Evolutionary conservation across 2,888 invertebrate species (phyloP).

Genomic region (Thumatha senex): DNA sequence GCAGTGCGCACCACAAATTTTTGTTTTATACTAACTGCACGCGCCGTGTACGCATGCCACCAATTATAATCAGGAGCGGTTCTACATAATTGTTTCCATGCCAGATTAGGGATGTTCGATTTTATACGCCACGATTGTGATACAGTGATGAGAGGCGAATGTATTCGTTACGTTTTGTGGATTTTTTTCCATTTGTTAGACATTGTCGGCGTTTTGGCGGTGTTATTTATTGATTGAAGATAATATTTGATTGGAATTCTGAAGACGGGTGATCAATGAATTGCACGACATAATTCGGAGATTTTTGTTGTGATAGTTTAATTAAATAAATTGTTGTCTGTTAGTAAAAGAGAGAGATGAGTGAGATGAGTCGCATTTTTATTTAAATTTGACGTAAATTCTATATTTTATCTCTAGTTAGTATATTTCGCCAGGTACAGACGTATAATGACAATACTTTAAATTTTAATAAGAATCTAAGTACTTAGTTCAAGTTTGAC

Average conservation of each 20-base stretch:
- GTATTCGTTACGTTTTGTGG: conserved; percentile 16
- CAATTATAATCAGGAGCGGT: conserved; percentile 62
- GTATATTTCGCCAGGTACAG: too few species aligned
- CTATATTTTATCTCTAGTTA: neutral
- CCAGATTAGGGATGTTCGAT: conserved; percentile 43
- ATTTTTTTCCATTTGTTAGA: neutral
- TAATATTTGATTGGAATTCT: conserved; percentile 11
- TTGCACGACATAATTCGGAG: conserved; percentile 5
- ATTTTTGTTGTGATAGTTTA: conserved; percentile 1
- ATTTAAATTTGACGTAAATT: neutral
- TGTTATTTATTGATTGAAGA: conserved; percentile 16
- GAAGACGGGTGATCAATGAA: neutral
- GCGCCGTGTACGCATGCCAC: conserved; percentile 46
- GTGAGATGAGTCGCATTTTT: neutral
- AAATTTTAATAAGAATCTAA: too few species aligned
- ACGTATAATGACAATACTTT: too few species aligned
- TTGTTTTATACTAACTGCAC: conserved; percentile 51
- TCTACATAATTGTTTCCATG: conserved; percentile 61
- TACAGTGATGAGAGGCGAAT: conserved; percentile 3
- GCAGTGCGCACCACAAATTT: conserved; percentile 52
- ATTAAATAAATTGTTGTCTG: neutral
- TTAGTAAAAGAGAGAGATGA: neutral
- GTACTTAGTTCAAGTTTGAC: too few species aligned
- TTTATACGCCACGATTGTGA: conserved; percentile 37
- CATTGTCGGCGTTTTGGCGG: conserved; percentile 8